Evolutionary conservation across 1,140 invertebrate genomes (phyloP), one percentile per base, ranked within the genome.

Genomic region (Manduca sexta): DNA sequence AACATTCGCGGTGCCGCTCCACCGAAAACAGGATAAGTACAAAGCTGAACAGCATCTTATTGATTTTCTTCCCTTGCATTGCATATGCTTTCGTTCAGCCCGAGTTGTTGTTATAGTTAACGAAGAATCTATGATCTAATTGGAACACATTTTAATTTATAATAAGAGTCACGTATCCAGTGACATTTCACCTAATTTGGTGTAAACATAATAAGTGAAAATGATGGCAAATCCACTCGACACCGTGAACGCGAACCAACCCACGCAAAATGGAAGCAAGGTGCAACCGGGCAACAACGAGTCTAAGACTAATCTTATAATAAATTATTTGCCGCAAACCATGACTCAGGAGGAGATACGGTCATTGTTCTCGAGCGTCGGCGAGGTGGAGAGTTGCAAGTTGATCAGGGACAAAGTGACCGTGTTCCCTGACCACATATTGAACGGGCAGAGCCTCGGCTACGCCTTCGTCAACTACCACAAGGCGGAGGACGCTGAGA

Each of bases 281-380:
- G 79, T 88, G 48, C 88, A 88, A 54, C 88, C 87, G 50, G 82
- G 87, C 48, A 87, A 89, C 60, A 87, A 88, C 69, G 88, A 89
- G 71, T 89, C 88, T 42, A 89, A 89, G 74, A 93, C 92, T 54
- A 97, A 97, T 87, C 89, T 97, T 60, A 97, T 97, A 66, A 94
- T 97, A 54, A 97, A 97, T 82, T 97, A 97, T 88, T 88, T 97
- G 64, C 95, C 95, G 51, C 95, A 96, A 88, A 95, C 92, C 40
- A 97, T 97, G 95, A 94, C 93, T 30, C 95, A 97, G 81, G 94
- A 96, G 74, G 95, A 97, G 81, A 94, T 96, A 64, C 88, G 93
- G 55, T 93, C 91, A 46, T 87, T 97, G 46, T 97, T 97, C 80
- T 92, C 92, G 14, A 93, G 92, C 74, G 94, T 96, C 75, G 95